phyloP scores from a whole-genome alignment of 2,113 vertebrate species.

The Burhinus bistriatus region DNA sequence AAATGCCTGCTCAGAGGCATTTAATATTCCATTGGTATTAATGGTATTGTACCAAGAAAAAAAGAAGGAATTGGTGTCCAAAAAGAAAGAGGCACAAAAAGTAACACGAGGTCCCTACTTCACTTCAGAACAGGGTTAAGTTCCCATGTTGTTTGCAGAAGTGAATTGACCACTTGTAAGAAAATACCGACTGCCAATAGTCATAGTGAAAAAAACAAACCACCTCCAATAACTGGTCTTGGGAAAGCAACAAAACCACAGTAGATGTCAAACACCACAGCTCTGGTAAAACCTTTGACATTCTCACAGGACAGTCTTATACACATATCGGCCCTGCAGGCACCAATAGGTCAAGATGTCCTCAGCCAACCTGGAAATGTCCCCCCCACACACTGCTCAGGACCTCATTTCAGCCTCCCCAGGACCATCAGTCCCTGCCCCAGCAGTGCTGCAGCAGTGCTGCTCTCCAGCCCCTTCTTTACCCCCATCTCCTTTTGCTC shows the following conservation, averaged over 20 bases:
- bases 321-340: fast-evolving
- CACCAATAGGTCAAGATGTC: not conserved
- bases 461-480: not conserved
- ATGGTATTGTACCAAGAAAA: not conserved
- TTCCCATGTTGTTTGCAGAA: not conserved
- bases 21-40: not conserved
- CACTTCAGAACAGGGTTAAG: not conserved
- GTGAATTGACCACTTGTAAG: not conserved
- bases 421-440: not conserved
- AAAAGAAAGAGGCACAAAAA: not conserved
- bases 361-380: not conserved
- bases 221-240: not conserved
- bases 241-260: not conserved
- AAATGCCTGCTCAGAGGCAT: not conserved
- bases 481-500: not conserved
- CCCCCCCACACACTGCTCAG: not conserved
- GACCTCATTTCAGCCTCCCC: not conserved
- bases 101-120: not conserved
- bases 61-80: not conserved
- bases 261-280: not conserved
- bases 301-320: not conserved
- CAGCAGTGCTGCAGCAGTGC: fast-evolving
- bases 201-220: not conserved
- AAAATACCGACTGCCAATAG: not conserved
- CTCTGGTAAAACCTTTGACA: not conserved